Evolutionary conservation across 2,113 vertebrate genomes (phyloP).

Genomic region (Callospermophilus lateralis): DNA sequence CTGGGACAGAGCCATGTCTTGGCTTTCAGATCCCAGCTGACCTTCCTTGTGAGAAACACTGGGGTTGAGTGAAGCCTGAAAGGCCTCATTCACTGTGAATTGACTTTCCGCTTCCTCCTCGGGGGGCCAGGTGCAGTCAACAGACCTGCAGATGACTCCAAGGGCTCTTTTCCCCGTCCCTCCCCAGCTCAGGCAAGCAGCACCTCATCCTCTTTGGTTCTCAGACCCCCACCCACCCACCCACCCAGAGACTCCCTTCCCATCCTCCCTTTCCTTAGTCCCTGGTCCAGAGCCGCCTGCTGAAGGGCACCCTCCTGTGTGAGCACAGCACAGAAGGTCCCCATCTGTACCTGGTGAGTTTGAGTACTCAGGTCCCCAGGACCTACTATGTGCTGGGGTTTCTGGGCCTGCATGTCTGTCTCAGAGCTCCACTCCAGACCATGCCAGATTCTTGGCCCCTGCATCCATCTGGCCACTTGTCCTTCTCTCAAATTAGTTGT

Average conservation of each 20-base stretch:
- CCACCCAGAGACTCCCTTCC: no score
- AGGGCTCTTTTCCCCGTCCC: neutral
- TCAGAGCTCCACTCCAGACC: neutral
- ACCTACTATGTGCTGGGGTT: neutral
- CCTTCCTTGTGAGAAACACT: neutral
- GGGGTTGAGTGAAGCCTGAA: neutral
- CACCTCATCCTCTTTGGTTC: neutral
- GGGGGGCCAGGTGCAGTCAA: neutral
- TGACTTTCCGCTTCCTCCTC: neutral
- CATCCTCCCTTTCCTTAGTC: neutral
- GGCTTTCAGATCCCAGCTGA: neutral
- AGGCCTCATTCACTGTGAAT: neutral
- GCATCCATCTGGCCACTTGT: no score
- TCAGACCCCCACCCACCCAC: neutral
- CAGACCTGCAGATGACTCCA: neutral
- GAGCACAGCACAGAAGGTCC: no score
- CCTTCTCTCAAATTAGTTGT: neutral
- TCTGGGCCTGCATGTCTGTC: neutral
- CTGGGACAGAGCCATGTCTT: neutral
- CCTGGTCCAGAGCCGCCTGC: neutral
- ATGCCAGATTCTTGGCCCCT: fast-evolving
- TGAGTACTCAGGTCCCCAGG: neutral
- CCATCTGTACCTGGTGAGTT: neutral
- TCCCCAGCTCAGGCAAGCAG: neutral
- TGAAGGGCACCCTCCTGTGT: fast-evolving